Evolutionary conservation across 2,888 invertebrate species (phyloP), one percentile per base, ranked within the genome.

Genomic region (Candidula unifasciata): DNA sequence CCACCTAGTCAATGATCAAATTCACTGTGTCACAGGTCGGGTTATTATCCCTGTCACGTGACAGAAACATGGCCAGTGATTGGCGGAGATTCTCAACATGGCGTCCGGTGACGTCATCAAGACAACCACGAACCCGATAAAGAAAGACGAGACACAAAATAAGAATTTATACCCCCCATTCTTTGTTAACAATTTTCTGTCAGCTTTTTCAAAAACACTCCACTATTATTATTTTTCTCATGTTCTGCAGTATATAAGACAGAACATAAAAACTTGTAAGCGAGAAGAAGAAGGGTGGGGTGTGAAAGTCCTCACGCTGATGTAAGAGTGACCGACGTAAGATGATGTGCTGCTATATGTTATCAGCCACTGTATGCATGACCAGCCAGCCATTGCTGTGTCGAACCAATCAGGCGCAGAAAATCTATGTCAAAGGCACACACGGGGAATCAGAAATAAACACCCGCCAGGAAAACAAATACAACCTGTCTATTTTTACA

Each of bases 11-110:
- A 79, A 44, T 77, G 77, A 84, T 86, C 86, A 87, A 87, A 87
- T 85, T 87, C 86, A 87, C 86, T 84, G 86, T 86, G 86, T 86
- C 86, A 87, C 81, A 86, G 86, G 82, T 44, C 83, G n/a, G 81
- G 71, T 84, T 83, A 84, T 86, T 82, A 84, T 85, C 74, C 57
- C 16, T 57, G 68, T 85, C 87, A 87, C 85, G 86, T 87, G 87
- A 87, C 52, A 18, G 18, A 54, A 44, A 66, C 66, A 52, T 27
- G 35, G 57, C 33, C 66, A 44, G 57, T 74, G 64, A 87, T 87
- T 87, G 86, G 87, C 24, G 77, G 24, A 68, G 76, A 80, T 44
- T 44, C 13, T 44, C 44, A 44, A 44, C 44, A 44, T 44, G 44
- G 44, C 44, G 6, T 6, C 44, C 13, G 44, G 13, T 44, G 44